Evolutionary conservation across 2,888 invertebrate species (phyloP).

Genomic region (Scaptomyza tumidula): DNA sequence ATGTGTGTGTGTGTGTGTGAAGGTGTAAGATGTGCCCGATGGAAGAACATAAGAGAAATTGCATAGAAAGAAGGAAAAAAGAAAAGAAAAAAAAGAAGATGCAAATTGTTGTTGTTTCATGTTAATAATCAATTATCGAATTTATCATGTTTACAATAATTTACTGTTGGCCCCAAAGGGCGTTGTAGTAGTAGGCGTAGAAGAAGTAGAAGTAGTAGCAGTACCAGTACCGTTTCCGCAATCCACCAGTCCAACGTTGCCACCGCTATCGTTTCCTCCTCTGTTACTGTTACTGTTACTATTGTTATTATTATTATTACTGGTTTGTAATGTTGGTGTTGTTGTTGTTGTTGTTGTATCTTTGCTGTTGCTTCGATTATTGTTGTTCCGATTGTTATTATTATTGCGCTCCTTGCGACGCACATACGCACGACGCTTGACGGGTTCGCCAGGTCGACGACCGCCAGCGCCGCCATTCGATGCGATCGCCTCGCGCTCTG

Average conservation of each 20-base stretch:
- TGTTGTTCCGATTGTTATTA: constrained; percentile 51
- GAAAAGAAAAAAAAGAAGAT: constrained; percentile 72
- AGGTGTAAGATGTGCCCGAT: constrained; percentile 14
- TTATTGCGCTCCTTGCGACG: constrained; percentile 80
- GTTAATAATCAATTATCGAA: constrained; percentile 85
- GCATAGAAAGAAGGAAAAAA: constrained; percentile 60
- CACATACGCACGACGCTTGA: constrained; percentile 77
- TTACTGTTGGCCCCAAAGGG: constrained; percentile 85
- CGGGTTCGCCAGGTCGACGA: constrained; percentile 63
- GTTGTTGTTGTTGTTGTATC: constrained; percentile 14
- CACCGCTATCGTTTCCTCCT: constrained; percentile 39
- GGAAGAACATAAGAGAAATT: constrained; percentile 34
- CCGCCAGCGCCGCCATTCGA: constrained; percentile 47
- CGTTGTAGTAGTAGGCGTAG: constrained; percentile 83
- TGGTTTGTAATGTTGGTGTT: constrained; percentile 31
- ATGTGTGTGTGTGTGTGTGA: constrained; percentile 5
- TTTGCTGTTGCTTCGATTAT: constrained; percentile 43
- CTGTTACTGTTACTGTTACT: constrained; percentile 38
- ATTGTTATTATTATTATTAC: constrained; percentile 19
- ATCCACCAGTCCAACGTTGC: constrained; percentile 60
- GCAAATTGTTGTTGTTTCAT: constrained; percentile 85
- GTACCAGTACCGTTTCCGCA: constrained; percentile 83
- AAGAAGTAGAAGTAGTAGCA: constrained; percentile 80
- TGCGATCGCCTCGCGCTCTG: constrained; percentile 82
- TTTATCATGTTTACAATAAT: constrained; percentile 85